Evolutionary conservation across 2,113 vertebrate genomes (phyloP).

Genomic region (Seriola aureovittata): DNA sequence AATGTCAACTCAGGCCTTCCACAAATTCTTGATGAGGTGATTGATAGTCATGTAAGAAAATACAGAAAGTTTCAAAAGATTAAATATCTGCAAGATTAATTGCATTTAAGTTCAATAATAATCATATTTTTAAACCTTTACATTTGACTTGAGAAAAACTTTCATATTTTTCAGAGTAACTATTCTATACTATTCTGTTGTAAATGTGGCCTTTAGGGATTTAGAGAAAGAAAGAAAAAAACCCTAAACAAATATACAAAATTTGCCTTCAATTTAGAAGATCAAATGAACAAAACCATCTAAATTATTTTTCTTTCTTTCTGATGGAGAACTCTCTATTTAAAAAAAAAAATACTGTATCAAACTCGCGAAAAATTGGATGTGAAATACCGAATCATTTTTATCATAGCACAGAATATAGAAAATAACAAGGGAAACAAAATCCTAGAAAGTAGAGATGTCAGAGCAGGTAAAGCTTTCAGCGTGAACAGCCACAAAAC

Average conservation of each 20-base stretch:
- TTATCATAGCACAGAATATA: not conserved
- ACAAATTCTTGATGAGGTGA: slow-evolving; percentile 31
- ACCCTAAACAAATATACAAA: not conserved
- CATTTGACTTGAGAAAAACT: not conserved
- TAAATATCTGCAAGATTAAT: not conserved
- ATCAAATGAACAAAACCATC: not conserved
- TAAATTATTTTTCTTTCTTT: not conserved
- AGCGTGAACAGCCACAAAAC: not conserved
- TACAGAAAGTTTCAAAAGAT: not conserved
- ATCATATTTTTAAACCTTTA: not conserved
- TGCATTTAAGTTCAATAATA: not conserved
- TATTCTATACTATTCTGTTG: not conserved
- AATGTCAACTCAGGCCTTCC: not conserved
- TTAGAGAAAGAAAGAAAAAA: not conserved
- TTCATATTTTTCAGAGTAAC: not conserved
- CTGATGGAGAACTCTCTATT: not conserved
- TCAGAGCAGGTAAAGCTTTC: not conserved
- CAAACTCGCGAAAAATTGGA: not conserved
- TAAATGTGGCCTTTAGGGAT: not conserved
- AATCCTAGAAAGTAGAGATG: not conserved
- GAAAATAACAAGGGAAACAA: not conserved
- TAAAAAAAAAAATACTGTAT: not conserved
- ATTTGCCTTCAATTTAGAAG: too few relatives aligned
- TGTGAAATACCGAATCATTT: not conserved
- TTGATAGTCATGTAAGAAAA: slow-evolving; percentile 5